phyloP scores from a whole-genome alignment of 1,140 invertebrate species.

The Cherax destructor region DNA sequence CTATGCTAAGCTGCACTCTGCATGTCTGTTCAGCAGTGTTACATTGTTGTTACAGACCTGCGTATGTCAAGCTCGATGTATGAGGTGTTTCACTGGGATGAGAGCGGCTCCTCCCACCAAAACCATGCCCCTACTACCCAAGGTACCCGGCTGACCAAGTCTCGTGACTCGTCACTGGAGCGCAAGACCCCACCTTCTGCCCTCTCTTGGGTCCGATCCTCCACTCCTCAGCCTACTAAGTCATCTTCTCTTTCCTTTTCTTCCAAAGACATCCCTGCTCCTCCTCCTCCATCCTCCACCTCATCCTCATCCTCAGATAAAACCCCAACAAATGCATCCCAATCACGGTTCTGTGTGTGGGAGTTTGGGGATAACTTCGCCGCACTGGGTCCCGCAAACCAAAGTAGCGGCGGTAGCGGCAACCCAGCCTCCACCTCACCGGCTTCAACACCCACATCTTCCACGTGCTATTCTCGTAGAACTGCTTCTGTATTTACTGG shows the following conservation, averaged over 20 bases:
- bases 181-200: conserved; percentile 63
- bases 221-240: conserved; percentile 63
- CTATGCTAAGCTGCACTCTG: conserved; percentile 46
- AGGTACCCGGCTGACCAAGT: conserved; percentile 76
- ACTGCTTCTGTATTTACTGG: conserved; percentile 69
- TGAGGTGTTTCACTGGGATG: conserved; percentile 85
- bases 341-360: conserved; percentile 72
- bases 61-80: conserved; percentile 85
- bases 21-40: conserved; percentile 66
- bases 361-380: conserved; percentile 72
- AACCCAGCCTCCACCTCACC: conserved; percentile 57
- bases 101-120: conserved; percentile 56
- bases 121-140: conserved; percentile 75
- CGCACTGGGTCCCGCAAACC: conserved; percentile 67
- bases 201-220: conserved; percentile 65
- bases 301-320: conserved; percentile 71
- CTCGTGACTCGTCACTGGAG: conserved; percentile 69
- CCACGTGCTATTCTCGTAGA: conserved; percentile 69
- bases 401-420: conserved; percentile 58
- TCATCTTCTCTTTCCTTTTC: conserved; percentile 51
- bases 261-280: conserved; percentile 52
- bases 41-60: conserved; percentile 78
- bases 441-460: conserved; percentile 68
- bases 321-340: conserved; percentile 65
- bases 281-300: conserved; percentile 61